These are phyloP conservation scores for Nematolebias whitei DNA, from an alignment of 2,113 vertebrate species.

Conservation along the genomic window DNA sequence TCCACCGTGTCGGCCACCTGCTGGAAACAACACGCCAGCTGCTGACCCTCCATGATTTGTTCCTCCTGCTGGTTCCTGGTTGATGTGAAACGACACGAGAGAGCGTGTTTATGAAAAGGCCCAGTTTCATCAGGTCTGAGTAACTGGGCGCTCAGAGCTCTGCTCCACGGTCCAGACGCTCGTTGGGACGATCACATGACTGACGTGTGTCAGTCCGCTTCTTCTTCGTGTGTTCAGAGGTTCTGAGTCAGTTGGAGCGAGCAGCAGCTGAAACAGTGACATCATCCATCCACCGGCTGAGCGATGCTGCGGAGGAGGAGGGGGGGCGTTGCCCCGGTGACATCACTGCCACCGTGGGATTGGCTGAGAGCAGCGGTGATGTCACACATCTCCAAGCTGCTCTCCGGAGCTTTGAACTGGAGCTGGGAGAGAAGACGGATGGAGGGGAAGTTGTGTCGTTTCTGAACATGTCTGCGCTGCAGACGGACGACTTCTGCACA, in stretches of 20 bases:
- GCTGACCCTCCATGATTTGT: no score
- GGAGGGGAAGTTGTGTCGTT: conserved; percentile 42
- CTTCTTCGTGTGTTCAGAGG: neutral
- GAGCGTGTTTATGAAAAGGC: no score
- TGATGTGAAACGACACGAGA: no score
- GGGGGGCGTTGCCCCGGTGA: conserved; percentile 78
- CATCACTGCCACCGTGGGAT: conserved; percentile 86
- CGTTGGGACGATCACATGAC: no score
- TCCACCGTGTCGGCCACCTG: neutral
- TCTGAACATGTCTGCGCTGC: conserved; percentile 1
- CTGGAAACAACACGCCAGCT: no score
- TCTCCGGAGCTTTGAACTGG: conserved; percentile 92
- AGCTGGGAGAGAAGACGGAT: conserved; percentile 62
- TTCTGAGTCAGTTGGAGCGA: conserved; percentile 7
- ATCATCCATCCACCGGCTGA: conserved; percentile 80
- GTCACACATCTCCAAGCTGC: conserved; percentile 95
- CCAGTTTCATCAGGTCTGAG: no score
- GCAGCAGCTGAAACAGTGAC: conserved; percentile 65
- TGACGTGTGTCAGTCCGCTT: no score
- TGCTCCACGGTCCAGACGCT: no score
- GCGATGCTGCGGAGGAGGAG: conserved; percentile 82
- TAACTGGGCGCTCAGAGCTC: no score
- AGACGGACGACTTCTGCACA: neutral
- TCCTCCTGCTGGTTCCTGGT: no score
- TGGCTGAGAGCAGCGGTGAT: conserved; percentile 89